Evolutionary conservation across 1,140 invertebrate genomes (phyloP).

Genomic region (Drosophila ogumai): DNA sequence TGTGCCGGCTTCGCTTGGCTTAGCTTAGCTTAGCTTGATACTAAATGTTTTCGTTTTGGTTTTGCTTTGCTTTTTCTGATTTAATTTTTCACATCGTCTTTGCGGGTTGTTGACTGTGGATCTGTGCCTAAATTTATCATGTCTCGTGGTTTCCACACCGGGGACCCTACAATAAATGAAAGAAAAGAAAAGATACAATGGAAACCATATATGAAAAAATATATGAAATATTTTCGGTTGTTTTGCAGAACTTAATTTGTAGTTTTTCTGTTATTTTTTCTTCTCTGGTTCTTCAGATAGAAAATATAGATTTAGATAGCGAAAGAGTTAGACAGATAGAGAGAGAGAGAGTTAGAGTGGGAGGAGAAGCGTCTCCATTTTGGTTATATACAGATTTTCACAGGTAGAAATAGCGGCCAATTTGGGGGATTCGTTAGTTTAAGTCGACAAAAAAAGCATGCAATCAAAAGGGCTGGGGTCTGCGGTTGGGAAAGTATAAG

Average conservation of each 20-base stretch:
- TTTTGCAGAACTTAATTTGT: constrained; percentile 53
- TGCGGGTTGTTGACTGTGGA: constrained; percentile 85
- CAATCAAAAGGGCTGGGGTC: constrained; percentile 22
- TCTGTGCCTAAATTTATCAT: constrained; percentile 86
- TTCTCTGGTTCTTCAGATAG: constrained; percentile 29
- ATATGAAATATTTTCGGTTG: constrained; percentile 63
- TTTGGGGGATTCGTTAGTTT: constrained; percentile 31
- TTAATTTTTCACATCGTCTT: constrained; percentile 85
- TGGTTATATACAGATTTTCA: constrained; percentile 41
- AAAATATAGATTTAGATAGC: constrained; percentile 49
- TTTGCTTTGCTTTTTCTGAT: constrained; percentile 81
- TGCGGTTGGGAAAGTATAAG: constrained; percentile 66
- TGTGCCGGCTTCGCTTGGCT: constrained; percentile 60
- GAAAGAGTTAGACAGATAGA: constrained; percentile 32
- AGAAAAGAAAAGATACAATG: constrained; percentile 84
- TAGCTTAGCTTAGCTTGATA: constrained; percentile 61
- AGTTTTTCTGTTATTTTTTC: constrained; percentile 35
- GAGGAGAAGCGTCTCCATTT: constrained; percentile 26
- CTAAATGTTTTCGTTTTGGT: constrained; percentile 47
- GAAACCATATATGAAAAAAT: constrained; percentile 85
- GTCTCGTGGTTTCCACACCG: constrained; percentile 96
- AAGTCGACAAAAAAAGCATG: constrained; percentile 48
- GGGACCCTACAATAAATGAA: constrained; percentile 91
- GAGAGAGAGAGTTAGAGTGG: constrained; percentile 30
- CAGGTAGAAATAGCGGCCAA: constrained; percentile 36